Base-by-base conservation (phyloP, 2,797 vertebrate genomes). In the Rhincodon typus region DNA sequence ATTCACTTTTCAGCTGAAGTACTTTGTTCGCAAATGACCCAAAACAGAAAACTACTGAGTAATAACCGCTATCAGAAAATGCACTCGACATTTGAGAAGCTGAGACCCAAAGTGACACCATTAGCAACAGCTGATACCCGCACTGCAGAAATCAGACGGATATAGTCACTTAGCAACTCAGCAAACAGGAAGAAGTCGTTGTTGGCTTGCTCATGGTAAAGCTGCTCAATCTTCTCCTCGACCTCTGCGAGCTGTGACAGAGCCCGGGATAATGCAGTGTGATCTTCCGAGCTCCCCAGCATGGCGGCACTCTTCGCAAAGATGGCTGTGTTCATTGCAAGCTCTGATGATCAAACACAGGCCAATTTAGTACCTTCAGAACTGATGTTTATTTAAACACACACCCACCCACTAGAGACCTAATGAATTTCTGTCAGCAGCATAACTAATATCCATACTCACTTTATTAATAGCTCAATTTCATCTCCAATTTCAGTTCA, bases 281-380 rank as follows among this genome's bases (percentile, higher is more conserved):
- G 99, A 97, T 99, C 99, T 97, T 99, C 99, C 0, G 99, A 99
- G 96, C 98, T 99, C 84, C 99, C 99, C 96, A 99, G 97, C 99
- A 99, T 99, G 96, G 99, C 99, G 25, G 99, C 96, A 23, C 99
- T 99, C 97, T 99, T 99, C 27, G 99, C 99, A 96, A 99, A 99
- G 97, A 98, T 98, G 0, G 98, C 99, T 0, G 99, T 99, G 96
- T 99, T 99, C 96, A 98, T 3, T 0, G 98, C 99, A 62, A 99
- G 97, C 96, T 98, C 98, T 98, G 96, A 34, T 2, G 62, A 82
- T 25, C 27, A 23, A 90, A 5, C 4, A 10, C 57, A 66, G 30
- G 53, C 2, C 30, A 15, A n/a, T 66, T 91, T 66, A 91, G 38
- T 46, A 23, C 1, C 19, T 46, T 84, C 19, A 82, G 30, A 34